Conservation (phyloP, 2,113 vertebrate species). For the Cacatua alba region DNA sequence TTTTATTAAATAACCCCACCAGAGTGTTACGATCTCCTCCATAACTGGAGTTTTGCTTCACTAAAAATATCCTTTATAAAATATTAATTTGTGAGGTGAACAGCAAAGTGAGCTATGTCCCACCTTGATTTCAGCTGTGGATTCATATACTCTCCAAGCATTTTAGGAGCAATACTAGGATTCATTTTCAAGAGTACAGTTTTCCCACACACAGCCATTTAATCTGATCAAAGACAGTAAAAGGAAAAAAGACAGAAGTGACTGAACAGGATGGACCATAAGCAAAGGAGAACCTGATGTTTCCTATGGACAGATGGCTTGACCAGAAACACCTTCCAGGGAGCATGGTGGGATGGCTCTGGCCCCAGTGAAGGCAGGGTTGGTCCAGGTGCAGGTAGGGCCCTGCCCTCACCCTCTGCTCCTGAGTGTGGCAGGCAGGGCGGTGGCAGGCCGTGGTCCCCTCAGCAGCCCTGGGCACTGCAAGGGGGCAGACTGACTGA, state of each 20-base stretch:
- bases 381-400: too few species aligned
- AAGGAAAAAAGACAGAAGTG: background rate
- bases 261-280: background rate
- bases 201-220: background rate
- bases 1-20: background rate
- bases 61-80: background rate
- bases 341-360: background rate
- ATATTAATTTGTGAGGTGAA: background rate
- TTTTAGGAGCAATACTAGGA: background rate
- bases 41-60: background rate
- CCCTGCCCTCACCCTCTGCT: background rate
- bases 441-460: background rate
- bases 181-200: background rate
- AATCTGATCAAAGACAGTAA: background rate
- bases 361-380: accelerated
- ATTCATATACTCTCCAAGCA: background rate
- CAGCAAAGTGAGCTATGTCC: background rate
- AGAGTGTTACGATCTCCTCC: background rate
- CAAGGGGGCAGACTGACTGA: accelerated
- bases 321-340: background rate
- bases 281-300: accelerated
- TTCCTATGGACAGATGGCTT: background rate
- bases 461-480: accelerated
- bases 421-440: background rate
- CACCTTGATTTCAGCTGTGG: background rate